phyloP scores from a whole-genome alignment of 1,140 invertebrate species.

The Schlechtendalia chinensis region DNA sequence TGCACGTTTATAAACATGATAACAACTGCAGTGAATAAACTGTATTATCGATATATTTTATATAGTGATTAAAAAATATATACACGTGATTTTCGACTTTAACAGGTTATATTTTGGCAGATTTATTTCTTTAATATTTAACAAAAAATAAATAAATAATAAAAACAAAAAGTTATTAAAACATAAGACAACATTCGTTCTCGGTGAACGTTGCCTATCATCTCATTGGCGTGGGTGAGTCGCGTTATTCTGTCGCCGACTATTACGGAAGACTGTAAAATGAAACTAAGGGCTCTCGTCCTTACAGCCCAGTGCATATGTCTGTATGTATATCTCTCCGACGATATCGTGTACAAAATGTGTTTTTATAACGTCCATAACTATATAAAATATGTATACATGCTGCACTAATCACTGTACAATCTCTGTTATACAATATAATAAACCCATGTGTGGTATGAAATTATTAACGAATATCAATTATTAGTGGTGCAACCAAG shows the following conservation, averaged over 20 bases:
- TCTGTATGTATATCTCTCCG: conserved; percentile 21
- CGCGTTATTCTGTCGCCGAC: conserved; percentile 20
- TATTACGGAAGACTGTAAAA: conserved; percentile 44
- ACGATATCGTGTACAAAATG: conserved; percentile 23
- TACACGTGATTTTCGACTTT: background rate
- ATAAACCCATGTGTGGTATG: too few species aligned
- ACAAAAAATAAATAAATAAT: too few species aligned
- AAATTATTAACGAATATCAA: too few species aligned
- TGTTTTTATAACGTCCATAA: conserved; percentile 24
- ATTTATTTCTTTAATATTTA: background rate
- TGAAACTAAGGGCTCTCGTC: conserved; percentile 44
- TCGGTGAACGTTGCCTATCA: conserved; percentile 30
- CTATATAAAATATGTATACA: too few species aligned
- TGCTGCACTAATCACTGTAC: too few species aligned
- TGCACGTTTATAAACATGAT: background rate
- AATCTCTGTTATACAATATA: too few species aligned
- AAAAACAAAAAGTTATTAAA: background rate
- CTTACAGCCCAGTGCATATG: conserved; percentile 18
- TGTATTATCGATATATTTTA: background rate
- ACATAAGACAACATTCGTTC: background rate
- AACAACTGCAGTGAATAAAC: background rate
- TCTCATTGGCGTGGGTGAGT: conserved; percentile 6
- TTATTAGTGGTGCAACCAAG: too few species aligned
- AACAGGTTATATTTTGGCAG: background rate
- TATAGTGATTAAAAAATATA: background rate